Evolutionary conservation across 2,888 invertebrate genomes (phyloP), one percentile per base, ranked within the genome.

Genomic region (Pediacus dermestoides): DNA sequence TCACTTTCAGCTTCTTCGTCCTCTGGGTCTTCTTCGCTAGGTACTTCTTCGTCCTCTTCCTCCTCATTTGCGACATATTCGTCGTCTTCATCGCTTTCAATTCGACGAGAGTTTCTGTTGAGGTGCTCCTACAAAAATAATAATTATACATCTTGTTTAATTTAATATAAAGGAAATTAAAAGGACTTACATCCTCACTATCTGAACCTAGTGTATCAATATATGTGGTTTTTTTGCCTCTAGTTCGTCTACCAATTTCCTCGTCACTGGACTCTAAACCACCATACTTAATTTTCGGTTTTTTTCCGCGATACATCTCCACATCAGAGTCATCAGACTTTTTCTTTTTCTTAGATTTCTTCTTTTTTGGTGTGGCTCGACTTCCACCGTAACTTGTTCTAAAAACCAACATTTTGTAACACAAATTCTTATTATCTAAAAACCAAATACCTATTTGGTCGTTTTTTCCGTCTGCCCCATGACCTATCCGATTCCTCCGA

Each of bases 201-300:
- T 86, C 86, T 0, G 85, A 82, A 46, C 81, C 82, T 34, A 82
- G 75, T 59, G 77, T 79, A 68, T 88, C 89, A 2, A 85, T 81
- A 58, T 88, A 88, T 63, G 83, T 81, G 44, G 85, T 83, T 67
- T 82, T 82, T 53, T 78, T 76, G 46, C 85, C 86, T 3, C 87
- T 67, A 0, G 87, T 87, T 48, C 85, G 71, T 57, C 84, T 75
- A 39, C 79, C 73, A 23, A 75, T 74, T 32, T 66, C 61, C 16
- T 63, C 65, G 15, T 68, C 72, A 12, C 68, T 70, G 26, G 69
- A 74, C 51, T 76, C 74, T 44, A 78, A 70, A 0, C 76, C 76
- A 7, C 78, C 78, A 64, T 75, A 78, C n/a, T 76, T 76, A 41
- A 70, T 65, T 48, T 63, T 67, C 2, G 66, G 60, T 42, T 69